phyloP scores from a whole-genome alignment of 2,888 invertebrate species.

The Meandrusa payeni region DNA sequence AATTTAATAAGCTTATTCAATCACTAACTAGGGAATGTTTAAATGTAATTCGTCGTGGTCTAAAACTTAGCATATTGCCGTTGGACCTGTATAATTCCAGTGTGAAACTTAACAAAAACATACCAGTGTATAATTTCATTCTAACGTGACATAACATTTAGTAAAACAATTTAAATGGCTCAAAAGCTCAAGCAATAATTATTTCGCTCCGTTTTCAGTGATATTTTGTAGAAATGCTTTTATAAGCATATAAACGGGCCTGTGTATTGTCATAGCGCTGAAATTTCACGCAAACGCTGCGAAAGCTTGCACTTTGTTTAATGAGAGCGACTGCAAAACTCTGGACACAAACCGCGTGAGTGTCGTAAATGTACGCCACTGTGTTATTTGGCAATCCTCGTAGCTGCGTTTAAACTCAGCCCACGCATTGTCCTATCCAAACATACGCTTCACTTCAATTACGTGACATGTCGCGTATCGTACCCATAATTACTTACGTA shows the following conservation, averaged over 20 bases:
- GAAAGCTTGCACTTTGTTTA: conserved; percentile 69
- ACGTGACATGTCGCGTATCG: too few species aligned
- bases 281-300: conserved; percentile 51
- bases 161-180: conserved; percentile 11
- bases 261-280: conserved; percentile 53
- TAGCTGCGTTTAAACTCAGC: conserved; percentile 42
- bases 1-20: too few species aligned
- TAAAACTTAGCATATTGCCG: too few species aligned
- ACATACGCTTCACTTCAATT: conserved; percentile 40
- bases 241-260: conserved; percentile 46
- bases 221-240: conserved; percentile 38
- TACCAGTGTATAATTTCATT: neutral
- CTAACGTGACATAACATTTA: conserved; percentile 3
- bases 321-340: conserved; percentile 63
- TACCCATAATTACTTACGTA: too few species aligned
- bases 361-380: conserved; percentile 48
- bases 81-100: too few species aligned
- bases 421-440: conserved; percentile 49
- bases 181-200: conserved; percentile 15
- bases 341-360: conserved; percentile 47
- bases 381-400: conserved; percentile 38
- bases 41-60: too few species aligned
- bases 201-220: conserved; percentile 27
- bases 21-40: too few species aligned
- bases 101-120: conserved; percentile 2